Evolutionary conservation across 1,140 invertebrate genomes (phyloP), one percentile per base, ranked within the genome.

Genomic region (Sarcophaga bullata): DNA sequence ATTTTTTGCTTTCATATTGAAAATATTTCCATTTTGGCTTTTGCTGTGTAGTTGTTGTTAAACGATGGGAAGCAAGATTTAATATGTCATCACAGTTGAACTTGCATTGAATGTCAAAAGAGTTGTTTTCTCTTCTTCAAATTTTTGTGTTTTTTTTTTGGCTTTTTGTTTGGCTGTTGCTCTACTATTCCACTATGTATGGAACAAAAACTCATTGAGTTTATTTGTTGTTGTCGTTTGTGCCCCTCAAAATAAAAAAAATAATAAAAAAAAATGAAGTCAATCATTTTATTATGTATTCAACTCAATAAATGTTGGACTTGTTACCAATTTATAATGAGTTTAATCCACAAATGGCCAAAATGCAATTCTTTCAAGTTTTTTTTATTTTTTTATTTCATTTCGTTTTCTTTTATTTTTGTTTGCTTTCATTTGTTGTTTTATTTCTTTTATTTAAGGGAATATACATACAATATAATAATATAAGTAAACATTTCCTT

Each of bases 281-380:
- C 75, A 78, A 78, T 78, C 75, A 78, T 78, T 78, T 78, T 78
- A 78, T 78, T 78, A 78, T 78, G 48, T 50, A 78, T 78, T 78
- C 75, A 52, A 78, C 48, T 52, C 75, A 78, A 78, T 78, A 78
- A 78, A 78, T 78, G 25, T 17, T 52, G 75, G 50, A 78, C 75
- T 78, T 78, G 75, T 78, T 78, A 78, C 75, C 75, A 78, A 78
- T 78, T 78, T 78, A 78, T 78, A 78, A 78, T 78, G 75, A 78
- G 75, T 78, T 78, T 50, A 78, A 78, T 78, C 52, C 49, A 78
- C 75, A 78, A 78, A 49, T 78, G 75, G 75, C 75, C 48, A 75
- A 78, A 78, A 78, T 78, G 75, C 75, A 78, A 78, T 78, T 78
- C 50, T 78, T n/a, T 49, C 49, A 11, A 7, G 11, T 52, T 78